phyloP scores from a whole-genome alignment of 2,113 vertebrate species.

The Fukomys damarensis region DNA sequence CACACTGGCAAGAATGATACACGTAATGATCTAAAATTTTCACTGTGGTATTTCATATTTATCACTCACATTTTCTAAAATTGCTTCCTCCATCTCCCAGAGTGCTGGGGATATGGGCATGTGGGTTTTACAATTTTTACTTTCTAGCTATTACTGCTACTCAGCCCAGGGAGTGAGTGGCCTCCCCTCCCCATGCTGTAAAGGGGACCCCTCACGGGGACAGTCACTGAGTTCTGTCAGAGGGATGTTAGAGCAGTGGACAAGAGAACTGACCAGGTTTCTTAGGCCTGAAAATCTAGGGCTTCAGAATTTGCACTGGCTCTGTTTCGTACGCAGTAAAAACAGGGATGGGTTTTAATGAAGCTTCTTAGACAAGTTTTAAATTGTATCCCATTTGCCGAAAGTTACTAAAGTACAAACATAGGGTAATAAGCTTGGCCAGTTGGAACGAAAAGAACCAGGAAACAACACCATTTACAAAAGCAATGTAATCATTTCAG shows the following conservation, averaged over 20 bases:
- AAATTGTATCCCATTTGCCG: not conserved
- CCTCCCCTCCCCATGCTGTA: no score
- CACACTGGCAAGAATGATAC: not conserved
- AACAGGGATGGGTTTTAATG: slow-evolving; percentile 2
- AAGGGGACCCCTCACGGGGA: no score
- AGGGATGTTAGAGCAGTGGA: not conserved
- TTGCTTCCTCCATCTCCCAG: not conserved
- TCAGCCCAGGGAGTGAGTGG: not conserved
- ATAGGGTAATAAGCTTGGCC: not conserved
- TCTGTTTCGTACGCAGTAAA: not conserved
- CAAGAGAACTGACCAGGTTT: not conserved
- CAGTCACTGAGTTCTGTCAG: not conserved
- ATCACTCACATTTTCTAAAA: not conserved
- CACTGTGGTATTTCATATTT: not conserved
- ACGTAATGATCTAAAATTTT: not conserved
- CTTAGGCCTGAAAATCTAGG: not conserved
- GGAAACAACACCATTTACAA: slow-evolving; percentile 54
- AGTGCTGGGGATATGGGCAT: no score
- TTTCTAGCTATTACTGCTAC: not conserved
- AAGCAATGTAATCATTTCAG: slow-evolving; percentile 30
- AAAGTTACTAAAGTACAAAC: slow-evolving; percentile 41
- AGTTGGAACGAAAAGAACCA: slow-evolving; percentile 48
- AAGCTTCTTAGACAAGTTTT: not conserved
- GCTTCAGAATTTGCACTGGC: not conserved
- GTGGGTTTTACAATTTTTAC: no score